Evolutionary conservation across 2,797 vertebrate species (phyloP), one percentile per base, ranked within the genome.

Genomic region (Bryconaethiops microstoma): DNA sequence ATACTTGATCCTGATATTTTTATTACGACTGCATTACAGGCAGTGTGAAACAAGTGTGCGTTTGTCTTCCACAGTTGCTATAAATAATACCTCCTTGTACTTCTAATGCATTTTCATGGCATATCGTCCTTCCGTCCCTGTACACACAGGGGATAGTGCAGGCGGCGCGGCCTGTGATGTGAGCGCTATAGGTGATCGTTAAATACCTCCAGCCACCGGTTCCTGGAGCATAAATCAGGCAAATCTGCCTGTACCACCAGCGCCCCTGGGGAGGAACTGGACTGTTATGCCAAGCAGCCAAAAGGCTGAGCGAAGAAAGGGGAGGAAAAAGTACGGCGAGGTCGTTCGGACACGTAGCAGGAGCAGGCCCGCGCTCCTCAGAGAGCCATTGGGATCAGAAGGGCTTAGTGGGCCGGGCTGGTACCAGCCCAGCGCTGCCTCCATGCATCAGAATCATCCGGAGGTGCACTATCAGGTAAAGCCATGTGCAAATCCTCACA

Each of bases 351-450:
- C 85, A 89, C 84, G 50, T 87, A 72, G 90, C 54, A 92, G 90
- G 93, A 92, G 90, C 91, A 90, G 89, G 89, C 89, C 89, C 79
- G 76, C 39, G 29, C 74, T 87, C 89, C 91, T 93, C 85, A 25
- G 91, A 93, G 92, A 93, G 91, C 90, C 89, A 90, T 88, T 71
- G 90, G 93, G 93, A 94, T 94, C 93, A 94, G 90, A 84, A 83
- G 10, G 87, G 92, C 92, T 94, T 94, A 94, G 89, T 88, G 88
- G 89, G 85, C 90, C 86, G 86, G 89, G 91, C 92, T 88, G 83
- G 86, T 29, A 87, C 87, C 86, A 12, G 65, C 65, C 40, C 65
- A 68, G 65, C 10, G 9, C 85, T 90, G 87, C 87, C 87, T 90
- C 88, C 82, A 83, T 81, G 82, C 87, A 93, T 92, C 88, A 87